These are phyloP conservation scores for Aegotheles bennettii DNA, from an alignment of 2,113 vertebrate species.

Conservation along the genomic window DNA sequence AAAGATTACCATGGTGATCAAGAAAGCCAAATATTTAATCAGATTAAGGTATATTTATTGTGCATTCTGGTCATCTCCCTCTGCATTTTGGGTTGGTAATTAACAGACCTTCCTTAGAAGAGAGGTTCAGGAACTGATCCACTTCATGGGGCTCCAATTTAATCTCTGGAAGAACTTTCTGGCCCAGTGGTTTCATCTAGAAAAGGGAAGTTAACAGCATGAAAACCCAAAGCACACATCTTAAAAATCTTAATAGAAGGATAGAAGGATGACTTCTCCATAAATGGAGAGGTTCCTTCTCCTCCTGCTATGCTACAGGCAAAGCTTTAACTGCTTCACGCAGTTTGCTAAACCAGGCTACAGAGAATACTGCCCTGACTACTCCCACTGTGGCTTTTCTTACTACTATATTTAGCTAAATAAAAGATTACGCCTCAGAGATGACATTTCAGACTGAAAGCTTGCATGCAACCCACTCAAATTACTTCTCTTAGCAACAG, in stretches of 20 bases:
- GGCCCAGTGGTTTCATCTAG: conserved; percentile 82
- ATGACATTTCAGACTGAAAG: conserved; percentile 61
- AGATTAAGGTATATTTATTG: background rate
- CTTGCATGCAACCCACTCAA: conserved; percentile 43
- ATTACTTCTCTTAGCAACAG: conserved; percentile 59
- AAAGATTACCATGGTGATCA: background rate
- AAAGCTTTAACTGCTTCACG: conserved; percentile 22
- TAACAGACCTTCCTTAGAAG: conserved; percentile 85
- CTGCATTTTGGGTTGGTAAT: background rate
- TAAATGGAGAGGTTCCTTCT: conserved; percentile 2
- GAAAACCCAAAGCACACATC: background rate
- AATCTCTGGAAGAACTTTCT: conserved; percentile 85
- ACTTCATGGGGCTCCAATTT: conserved; percentile 98
- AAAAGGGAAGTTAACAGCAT: conserved; percentile 27
- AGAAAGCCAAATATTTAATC: conserved; percentile 33
- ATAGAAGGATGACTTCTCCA: background rate
- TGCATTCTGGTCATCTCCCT: background rate
- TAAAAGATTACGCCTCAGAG: conserved; percentile 39
- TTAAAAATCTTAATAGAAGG: background rate
- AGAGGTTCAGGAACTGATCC: conserved; percentile 96
- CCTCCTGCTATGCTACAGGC: background rate
- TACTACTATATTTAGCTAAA: conserved; percentile 54
- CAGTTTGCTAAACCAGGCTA: background rate
- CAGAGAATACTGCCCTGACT: conserved; percentile 7
- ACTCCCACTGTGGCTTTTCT: conserved; percentile 2